Evolutionary conservation across 2,113 vertebrate genomes (phyloP).

Genomic region (Thalassarche chlororhynchos): DNA sequence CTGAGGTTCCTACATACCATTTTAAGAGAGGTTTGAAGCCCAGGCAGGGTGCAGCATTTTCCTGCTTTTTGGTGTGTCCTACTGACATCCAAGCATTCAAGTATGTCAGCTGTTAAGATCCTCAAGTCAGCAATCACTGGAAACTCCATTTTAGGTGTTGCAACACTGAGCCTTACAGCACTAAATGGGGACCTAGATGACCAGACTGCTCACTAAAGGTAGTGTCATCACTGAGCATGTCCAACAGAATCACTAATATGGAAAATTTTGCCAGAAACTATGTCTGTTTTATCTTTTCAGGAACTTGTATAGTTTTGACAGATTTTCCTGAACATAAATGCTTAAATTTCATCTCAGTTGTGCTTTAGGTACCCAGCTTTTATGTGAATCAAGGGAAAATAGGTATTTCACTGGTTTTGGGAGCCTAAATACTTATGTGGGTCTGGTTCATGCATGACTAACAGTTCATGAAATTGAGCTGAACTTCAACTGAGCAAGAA

Average conservation of each 20-base stretch:
- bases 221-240: background rate
- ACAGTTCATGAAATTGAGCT: background rate
- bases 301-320: background rate
- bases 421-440: background rate
- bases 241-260: background rate
- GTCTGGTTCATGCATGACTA: background rate
- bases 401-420: background rate
- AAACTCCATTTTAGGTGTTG: background rate
- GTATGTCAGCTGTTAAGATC: background rate
- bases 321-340: background rate
- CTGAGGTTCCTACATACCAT: background rate
- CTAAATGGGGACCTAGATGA: background rate
- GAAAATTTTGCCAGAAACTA: background rate
- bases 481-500: background rate
- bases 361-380: background rate
- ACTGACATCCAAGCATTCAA: background rate
- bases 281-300: background rate
- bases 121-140: background rate
- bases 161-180: background rate
- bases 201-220: background rate
- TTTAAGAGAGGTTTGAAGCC: background rate
- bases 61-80: background rate
- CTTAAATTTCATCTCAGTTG: background rate
- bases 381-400: background rate
- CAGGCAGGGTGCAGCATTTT: background rate